A percentile compares a stretch with the other conserved stretches of the same genome.
Evolutionary conservation across 1,140 invertebrate species (phyloP).

Genomic region (Pentalonia nigronervosa): DNA sequence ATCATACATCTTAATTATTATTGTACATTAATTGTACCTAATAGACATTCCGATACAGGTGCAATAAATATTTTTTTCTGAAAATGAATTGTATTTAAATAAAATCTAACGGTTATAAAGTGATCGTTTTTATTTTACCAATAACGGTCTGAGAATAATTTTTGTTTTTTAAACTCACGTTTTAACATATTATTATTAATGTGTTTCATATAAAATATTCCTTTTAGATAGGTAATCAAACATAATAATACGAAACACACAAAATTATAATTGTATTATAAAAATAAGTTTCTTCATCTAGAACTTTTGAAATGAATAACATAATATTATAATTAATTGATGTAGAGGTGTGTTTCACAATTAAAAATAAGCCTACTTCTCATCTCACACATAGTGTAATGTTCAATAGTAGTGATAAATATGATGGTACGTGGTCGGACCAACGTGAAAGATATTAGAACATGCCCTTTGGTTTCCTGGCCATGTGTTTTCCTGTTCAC

Average conservation of each 20-base stretch:
- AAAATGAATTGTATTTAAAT: not conserved
- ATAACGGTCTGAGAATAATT: too few species aligned
- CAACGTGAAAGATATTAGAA: conserved; percentile 57
- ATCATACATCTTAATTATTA: not conserved
- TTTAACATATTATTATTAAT: too few species aligned
- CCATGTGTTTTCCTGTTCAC: conserved; percentile 57
- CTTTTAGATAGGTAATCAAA: not conserved
- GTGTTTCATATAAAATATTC: too few species aligned
- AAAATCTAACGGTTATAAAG: too few species aligned
- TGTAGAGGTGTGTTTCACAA: not conserved
- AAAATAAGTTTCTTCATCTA: not conserved
- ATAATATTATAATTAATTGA: not conserved
- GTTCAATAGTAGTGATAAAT: conserved; percentile 48
- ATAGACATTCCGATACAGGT: not conserved
- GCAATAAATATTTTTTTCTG: not conserved
- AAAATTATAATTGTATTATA: not conserved
- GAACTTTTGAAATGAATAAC: not conserved
- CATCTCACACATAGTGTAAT: not conserved
- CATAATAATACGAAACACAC: not conserved
- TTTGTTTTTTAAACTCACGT: too few species aligned
- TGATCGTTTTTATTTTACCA: too few species aligned
- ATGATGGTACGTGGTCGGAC: conserved; percentile 51
- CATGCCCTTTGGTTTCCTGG: conserved; percentile 52
- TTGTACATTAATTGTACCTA: not conserved
- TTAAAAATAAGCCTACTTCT: conserved; percentile 49